Conservation (phyloP, 2,888 invertebrate genomes). For the Panorpa germanica region DNA sequence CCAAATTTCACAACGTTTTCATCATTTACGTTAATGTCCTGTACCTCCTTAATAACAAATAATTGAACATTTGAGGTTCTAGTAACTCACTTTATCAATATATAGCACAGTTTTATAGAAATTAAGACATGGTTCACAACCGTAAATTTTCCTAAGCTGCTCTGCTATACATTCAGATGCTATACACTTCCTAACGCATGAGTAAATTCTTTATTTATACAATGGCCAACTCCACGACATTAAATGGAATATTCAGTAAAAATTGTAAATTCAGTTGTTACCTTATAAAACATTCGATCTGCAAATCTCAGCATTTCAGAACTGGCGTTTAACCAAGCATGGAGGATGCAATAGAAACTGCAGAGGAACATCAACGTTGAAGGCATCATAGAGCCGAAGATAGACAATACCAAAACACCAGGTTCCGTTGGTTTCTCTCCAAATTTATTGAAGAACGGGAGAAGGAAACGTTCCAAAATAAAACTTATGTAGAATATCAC, state of each 20-base stretch:
- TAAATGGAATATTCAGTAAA: not conserved
- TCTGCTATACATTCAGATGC: too few relatives aligned
- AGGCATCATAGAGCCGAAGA: constrained; percentile 58
- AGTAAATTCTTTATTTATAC: too few relatives aligned
- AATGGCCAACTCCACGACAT: not conserved
- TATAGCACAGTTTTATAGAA: too few relatives aligned
- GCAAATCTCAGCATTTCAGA: constrained; percentile 78
- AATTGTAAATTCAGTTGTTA: constrained; percentile 16
- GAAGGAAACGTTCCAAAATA: constrained; percentile 57
- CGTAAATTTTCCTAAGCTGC: too few relatives aligned
- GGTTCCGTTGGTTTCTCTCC: constrained; percentile 31
- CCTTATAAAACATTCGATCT: constrained; percentile 67
- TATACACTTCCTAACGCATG: too few relatives aligned
- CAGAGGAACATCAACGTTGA: constrained; percentile 48
- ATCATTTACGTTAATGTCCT: too few relatives aligned
- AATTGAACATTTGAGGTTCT: too few relatives aligned
- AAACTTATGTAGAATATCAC: constrained; percentile 66
- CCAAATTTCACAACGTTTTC: too few relatives aligned
- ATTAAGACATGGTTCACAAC: too few relatives aligned
- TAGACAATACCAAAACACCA: constrained; percentile 30
- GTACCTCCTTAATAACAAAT: too few relatives aligned
- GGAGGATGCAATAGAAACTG: constrained; percentile 74
- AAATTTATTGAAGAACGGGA: constrained; percentile 44
- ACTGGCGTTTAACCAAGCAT: constrained; percentile 82
- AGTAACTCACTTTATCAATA: too few relatives aligned